A percentile compares a stretch with the other conserved stretches of the same genome.
These are phyloP conservation scores for Bos javanicus DNA, from an alignment of 2,113 vertebrate species.

Conservation along the genomic window DNA sequence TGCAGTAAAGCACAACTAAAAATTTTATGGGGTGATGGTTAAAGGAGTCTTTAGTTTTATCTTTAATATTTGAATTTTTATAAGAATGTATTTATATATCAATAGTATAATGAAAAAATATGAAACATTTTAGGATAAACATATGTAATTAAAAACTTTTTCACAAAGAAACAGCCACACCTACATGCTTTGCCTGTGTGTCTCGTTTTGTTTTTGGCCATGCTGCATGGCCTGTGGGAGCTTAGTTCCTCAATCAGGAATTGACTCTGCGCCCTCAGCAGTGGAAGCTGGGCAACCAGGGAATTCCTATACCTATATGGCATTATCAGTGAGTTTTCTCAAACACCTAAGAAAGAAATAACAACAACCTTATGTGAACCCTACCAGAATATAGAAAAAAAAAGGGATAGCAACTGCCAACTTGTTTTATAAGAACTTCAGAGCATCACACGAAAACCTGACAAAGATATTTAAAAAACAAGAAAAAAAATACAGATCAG, in stretches of 20 bases:
- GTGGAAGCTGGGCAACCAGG: not conserved
- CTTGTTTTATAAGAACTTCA: not conserved
- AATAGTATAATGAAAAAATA: not conserved
- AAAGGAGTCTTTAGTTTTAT: not conserved
- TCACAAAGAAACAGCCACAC: conserved; percentile 12
- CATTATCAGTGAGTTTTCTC: not conserved
- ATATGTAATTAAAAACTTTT: not conserved
- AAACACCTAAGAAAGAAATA: conserved; percentile 37
- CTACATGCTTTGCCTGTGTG: not conserved
- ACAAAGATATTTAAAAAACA: not conserved
- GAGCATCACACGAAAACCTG: not conserved
- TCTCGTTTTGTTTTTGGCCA: not conserved
- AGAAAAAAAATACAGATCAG: not conserved
- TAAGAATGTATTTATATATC: not conserved
- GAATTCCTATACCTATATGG: not conserved
- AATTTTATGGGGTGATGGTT: not conserved
- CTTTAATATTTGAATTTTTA: not conserved
- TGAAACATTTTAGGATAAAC: conserved; percentile 1
- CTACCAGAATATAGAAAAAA: not conserved
- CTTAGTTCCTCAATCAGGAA: not conserved
- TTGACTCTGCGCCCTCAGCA: not conserved
- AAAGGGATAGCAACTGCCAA: not conserved
- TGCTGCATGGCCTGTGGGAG: not conserved
- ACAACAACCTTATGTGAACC: not conserved
- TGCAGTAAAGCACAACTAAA: not conserved